A percentile compares a stretch with the other conserved stretches of the same genome.
These are phyloP conservation scores for Cossypha polioptera DNA, from an alignment of 2,797 vertebrate genomes.

Conservation along the genomic window DNA sequence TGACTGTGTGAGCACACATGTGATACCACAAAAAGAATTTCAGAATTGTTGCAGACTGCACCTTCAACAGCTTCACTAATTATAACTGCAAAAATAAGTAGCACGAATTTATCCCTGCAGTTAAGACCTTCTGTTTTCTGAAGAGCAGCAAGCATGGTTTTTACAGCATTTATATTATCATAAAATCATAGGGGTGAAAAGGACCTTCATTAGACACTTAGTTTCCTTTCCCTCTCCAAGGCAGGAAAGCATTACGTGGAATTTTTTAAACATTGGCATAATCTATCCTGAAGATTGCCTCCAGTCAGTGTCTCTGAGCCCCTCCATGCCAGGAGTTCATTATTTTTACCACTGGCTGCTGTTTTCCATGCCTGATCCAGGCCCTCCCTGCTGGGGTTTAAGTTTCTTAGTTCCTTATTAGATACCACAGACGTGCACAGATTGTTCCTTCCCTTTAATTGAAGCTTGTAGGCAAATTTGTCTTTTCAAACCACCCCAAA, in stretches of 20 bases:
- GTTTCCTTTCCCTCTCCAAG: background rate
- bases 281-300: background rate
- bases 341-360: background rate
- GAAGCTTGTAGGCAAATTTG: background rate
- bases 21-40: conserved; percentile 16
- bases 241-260: background rate
- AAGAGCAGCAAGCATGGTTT: background rate
- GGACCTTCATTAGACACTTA: background rate
- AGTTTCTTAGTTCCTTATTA: background rate
- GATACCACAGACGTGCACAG: background rate
- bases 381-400: background rate
- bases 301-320: background rate
- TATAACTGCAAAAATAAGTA: background rate
- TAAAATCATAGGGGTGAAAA: background rate
- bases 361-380: background rate
- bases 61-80: conserved; percentile 20
- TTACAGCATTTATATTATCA: background rate
- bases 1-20: conserved; percentile 10
- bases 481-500: background rate
- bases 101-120: background rate
- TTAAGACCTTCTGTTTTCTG: background rate
- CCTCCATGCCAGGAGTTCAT: background rate
- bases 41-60: background rate
- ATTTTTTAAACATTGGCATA: background rate
- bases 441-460: background rate